Conservation (phyloP, 2,113 vertebrate genomes). For the Mesembrinibis cayennensis region DNA sequence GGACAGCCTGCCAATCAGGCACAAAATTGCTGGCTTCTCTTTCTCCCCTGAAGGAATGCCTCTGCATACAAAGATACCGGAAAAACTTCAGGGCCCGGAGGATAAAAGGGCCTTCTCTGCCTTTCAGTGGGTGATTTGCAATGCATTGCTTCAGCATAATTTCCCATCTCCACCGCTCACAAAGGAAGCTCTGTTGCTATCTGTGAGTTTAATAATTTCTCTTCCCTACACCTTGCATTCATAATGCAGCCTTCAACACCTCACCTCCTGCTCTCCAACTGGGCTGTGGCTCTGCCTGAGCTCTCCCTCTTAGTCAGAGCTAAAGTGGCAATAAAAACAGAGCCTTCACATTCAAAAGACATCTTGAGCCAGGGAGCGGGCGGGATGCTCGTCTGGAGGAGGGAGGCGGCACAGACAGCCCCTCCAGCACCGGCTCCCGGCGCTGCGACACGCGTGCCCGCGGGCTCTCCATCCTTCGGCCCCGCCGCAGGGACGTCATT, state of each 20-base stretch:
- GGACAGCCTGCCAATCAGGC: slow-evolving; percentile 79
- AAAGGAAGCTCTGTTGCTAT: slow-evolving; percentile 73
- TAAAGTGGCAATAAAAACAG: not conserved
- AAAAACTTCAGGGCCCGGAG: slow-evolving; percentile 58
- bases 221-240: slow-evolving; percentile 63
- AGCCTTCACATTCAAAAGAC: not conserved
- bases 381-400: not conserved
- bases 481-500: not conserved
- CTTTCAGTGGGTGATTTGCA: slow-evolving; percentile 70
- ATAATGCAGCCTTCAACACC: slow-evolving; percentile 36
- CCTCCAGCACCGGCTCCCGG: not conserved
- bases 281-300: not conserved
- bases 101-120: slow-evolving; percentile 71
- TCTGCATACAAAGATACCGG: slow-evolving; percentile 73
- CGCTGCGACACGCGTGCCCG: rapidly evolving
- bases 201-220: slow-evolving; percentile 73
- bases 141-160: slow-evolving; percentile 76
- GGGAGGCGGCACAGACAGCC: not conserved
- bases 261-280: not conserved
- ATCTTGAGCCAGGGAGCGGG: not conserved
- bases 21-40: slow-evolving; percentile 73
- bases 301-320: not conserved
- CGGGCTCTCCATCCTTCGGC: rapidly evolving
- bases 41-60: slow-evolving; percentile 71
- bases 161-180: slow-evolving; percentile 72